Percentiles rank a stretch among this genome's conserved stretches.
Conservation (phyloP, 2,113 vertebrate genomes). For the Nettapus auritus region DNA sequence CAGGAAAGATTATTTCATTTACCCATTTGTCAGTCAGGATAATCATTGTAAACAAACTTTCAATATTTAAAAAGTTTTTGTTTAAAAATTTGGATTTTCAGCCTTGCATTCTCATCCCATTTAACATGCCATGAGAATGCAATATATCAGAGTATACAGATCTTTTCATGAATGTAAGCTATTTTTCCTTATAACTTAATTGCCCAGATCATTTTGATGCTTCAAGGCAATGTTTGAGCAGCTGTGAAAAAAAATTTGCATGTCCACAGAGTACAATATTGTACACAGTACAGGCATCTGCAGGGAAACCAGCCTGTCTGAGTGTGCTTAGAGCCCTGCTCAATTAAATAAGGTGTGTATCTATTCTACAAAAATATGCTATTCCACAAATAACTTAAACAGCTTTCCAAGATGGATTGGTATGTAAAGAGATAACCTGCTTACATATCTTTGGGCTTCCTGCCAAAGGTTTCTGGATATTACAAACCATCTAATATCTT, state of each 20-base stretch:
- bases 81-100: not conserved
- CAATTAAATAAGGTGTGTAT: not conserved
- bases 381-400: not conserved
- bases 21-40: not conserved
- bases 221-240: conserved; percentile 32
- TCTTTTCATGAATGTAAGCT: not conserved
- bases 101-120: not conserved
- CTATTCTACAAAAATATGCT: not conserved
- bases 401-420: not conserved
- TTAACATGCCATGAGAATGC: not conserved
- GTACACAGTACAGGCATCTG: not conserved
- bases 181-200: conserved; percentile 30
- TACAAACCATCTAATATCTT: not conserved
- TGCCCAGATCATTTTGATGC: conserved; percentile 3
- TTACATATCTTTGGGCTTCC: not conserved
- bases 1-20: not conserved
- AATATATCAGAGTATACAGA: not conserved
- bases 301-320: not conserved
- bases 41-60: not conserved
- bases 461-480: not conserved
- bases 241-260: conserved; percentile 20
- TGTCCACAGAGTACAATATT: not conserved
- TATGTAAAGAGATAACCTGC: not conserved
- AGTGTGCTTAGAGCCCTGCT: not conserved
- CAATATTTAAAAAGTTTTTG: not conserved